Percentiles rank a stretch among this genome's conserved stretches.
Evolutionary conservation across 1,140 invertebrate genomes (phyloP).

Genomic region (Magallana gigas): DNA sequence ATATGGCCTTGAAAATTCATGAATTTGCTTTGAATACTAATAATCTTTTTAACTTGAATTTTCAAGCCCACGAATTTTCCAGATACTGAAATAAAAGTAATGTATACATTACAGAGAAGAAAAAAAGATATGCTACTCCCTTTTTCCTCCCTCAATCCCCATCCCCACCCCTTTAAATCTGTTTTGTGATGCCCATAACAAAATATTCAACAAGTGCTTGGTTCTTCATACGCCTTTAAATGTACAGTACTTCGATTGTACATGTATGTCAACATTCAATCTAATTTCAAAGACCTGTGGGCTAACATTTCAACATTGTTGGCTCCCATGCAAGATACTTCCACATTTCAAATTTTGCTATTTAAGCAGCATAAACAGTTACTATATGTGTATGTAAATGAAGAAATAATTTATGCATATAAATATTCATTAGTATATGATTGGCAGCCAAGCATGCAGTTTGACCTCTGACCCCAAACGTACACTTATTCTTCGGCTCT

Average conservation of each 20-base stretch:
- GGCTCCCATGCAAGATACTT: not conserved
- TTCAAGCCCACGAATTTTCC: not conserved
- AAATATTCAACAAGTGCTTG: too few species aligned
- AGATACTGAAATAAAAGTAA: conserved; percentile 3
- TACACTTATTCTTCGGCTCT: conserved; percentile 29
- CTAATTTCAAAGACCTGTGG: too few species aligned
- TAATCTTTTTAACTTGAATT: not conserved
- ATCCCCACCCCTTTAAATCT: too few species aligned
- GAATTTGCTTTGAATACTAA: not conserved
- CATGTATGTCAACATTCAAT: too few species aligned
- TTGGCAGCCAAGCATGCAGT: conserved; percentile 24
- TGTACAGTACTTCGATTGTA: too few species aligned
- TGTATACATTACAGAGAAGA: not conserved
- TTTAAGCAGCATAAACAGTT: not conserved
- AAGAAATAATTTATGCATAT: not conserved
- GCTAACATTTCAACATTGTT: not conserved
- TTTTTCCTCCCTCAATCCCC: not conserved
- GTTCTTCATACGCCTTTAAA: too few species aligned
- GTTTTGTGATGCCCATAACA: too few species aligned
- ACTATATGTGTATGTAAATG: conserved; percentile 6
- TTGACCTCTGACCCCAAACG: conserved; percentile 24
- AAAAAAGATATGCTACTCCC: not conserved
- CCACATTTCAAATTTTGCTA: not conserved
- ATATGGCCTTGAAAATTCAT: conserved; percentile 13
- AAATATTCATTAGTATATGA: conserved; percentile 13